phyloP scores from a whole-genome alignment of 1,140 invertebrate genomes.

The Melipona quadrifasciata region DNA sequence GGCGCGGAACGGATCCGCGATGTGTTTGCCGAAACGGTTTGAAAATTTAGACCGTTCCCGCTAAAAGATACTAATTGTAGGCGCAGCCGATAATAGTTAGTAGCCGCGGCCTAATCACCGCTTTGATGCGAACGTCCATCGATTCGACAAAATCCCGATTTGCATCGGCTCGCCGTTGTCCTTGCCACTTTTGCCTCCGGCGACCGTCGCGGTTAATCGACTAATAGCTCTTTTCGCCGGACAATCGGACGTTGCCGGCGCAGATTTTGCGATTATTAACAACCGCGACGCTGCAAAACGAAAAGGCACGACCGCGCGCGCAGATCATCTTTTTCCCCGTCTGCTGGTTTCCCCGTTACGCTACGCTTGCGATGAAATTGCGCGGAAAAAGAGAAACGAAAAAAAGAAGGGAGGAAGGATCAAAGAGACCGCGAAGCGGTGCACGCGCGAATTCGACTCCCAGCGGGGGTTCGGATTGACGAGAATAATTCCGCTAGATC shows the following conservation, averaged over 20 bases:
- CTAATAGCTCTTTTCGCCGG: not conserved
- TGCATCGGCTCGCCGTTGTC: slow-evolving; percentile 4
- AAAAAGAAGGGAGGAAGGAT: not conserved
- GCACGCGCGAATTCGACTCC: slow-evolving; percentile 26
- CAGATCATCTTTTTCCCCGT: too few relatives aligned
- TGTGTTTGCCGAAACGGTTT: slow-evolving; percentile 66
- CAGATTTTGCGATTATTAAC: not conserved
- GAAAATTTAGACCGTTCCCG: slow-evolving; percentile 65
- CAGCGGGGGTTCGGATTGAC: slow-evolving; percentile 29
- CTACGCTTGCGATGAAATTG: not conserved
- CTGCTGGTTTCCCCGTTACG: not conserved
- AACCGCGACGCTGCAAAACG: not conserved
- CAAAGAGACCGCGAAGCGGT: slow-evolving; percentile 12
- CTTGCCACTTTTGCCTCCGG: slow-evolving; percentile 1
- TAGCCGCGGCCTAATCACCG: slow-evolving; percentile 46
- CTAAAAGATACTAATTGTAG: slow-evolving; percentile 71
- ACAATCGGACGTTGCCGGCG: not conserved
- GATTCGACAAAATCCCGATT: slow-evolving; percentile 42
- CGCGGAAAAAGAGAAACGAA: not conserved
- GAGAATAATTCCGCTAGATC: slow-evolving; percentile 43
- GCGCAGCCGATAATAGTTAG: slow-evolving; percentile 60
- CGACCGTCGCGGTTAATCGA: not conserved
- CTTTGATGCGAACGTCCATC: slow-evolving; percentile 15
- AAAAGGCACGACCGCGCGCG: too few relatives aligned
- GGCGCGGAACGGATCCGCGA: slow-evolving; percentile 54